Percentiles rank a stretch among this genome's conserved stretches.
Conservation (phyloP, 2,888 invertebrate genomes). For the Danaus chrysippus region DNA sequence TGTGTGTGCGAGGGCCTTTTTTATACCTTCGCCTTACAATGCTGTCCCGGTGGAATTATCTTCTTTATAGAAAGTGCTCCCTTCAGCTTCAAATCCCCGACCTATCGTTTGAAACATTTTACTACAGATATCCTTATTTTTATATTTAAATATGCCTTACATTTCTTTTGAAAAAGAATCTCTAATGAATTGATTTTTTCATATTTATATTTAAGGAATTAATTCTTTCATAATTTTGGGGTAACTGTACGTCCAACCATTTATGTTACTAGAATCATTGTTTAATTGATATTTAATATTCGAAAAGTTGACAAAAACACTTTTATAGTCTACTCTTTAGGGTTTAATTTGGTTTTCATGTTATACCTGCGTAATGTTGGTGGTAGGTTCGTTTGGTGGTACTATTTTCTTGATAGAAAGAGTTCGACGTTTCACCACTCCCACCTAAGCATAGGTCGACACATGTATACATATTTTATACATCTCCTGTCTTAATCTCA, state of each 20-base stretch:
- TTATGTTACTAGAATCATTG: no score
- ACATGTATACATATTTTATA: neutral
- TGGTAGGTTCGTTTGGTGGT: constrained; percentile 62
- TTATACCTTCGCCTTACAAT: constrained; percentile 24
- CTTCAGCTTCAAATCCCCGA: constrained; percentile 64
- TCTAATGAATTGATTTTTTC: no score
- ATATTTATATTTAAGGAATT: no score
- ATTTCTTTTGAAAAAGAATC: no score
- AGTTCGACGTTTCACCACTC: constrained; percentile 69
- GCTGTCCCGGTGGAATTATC: constrained; percentile 26
- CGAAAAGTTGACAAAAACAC: no score
- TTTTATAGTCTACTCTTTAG: no score
- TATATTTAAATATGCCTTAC: neutral
- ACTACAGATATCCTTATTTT: neutral
- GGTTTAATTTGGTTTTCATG: neutral
- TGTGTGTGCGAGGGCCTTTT: neutral
- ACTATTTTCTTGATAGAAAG: constrained; percentile 76
- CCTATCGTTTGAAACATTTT: constrained; percentile 37
- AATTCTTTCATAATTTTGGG: no score
- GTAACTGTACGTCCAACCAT: no score
- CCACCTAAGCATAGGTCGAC: constrained; percentile 45
- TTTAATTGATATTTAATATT: no score
- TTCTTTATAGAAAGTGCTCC: constrained; percentile 74
- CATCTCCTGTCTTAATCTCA: no score
- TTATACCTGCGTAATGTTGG: constrained; percentile 58